Evolutionary conservation across 1,140 invertebrate species (phyloP).

Genomic region (Scylla paramamosain): DNA sequence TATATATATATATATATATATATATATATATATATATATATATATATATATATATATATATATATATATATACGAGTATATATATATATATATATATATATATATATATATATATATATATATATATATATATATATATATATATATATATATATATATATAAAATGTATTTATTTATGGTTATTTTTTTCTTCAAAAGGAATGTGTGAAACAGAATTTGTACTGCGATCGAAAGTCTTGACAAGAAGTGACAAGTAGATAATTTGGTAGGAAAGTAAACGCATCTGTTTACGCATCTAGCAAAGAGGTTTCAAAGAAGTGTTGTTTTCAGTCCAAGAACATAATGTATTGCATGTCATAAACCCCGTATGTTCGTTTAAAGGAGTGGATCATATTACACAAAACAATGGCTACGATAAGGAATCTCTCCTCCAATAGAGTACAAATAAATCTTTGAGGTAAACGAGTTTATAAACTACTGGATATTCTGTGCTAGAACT

Average conservation of each 20-base stretch:
- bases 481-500: neutral
- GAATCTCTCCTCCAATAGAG: neutral
- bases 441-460: neutral
- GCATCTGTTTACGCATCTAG: too few relatives aligned
- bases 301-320: too few relatives aligned
- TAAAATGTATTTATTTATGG: too few relatives aligned
- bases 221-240: neutral
- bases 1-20: conserved; percentile 37
- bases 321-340: too few relatives aligned
- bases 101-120: conserved; percentile 35
- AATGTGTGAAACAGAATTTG: neutral
- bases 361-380: too few relatives aligned
- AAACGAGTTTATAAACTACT: neutral
- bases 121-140: conserved; percentile 40
- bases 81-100: conserved; percentile 17
- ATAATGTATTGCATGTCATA: too few relatives aligned
- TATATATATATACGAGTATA: conserved; percentile 29
- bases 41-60: conserved; percentile 33
- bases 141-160: neutral
- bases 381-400: too few relatives aligned
- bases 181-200: too few relatives aligned
- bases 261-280: neutral
- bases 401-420: neutral
- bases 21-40: conserved; percentile 37
- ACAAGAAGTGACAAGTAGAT: neutral